Percentiles rank a stretch among this genome's conserved stretches.
Evolutionary conservation across 1,140 invertebrate species (phyloP).

Genomic region (Tribolium madens): DNA sequence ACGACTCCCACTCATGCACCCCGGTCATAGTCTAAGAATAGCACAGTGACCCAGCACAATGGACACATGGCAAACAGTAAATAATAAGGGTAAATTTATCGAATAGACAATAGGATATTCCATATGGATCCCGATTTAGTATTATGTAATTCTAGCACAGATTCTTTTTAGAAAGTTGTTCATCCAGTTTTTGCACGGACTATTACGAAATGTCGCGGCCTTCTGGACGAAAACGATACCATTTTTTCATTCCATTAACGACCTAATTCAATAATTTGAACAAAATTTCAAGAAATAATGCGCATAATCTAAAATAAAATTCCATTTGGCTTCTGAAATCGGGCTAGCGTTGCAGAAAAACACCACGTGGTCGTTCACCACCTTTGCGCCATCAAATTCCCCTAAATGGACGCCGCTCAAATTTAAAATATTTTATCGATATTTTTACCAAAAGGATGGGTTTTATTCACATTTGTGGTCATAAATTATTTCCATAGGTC

Average conservation of each 20-base stretch:
- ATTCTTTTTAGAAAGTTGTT: constrained; percentile 46
- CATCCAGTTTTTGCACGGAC: constrained; percentile 33
- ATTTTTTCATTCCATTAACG: background rate
- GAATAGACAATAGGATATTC: background rate
- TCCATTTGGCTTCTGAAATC: background rate
- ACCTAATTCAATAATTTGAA: background rate
- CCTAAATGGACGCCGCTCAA: background rate
- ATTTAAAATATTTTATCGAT: background rate
- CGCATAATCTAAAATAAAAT: background rate
- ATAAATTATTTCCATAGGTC: too few relatives aligned
- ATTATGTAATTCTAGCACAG: constrained; percentile 36
- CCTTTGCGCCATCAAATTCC: background rate
- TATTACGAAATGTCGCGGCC: constrained; percentile 35
- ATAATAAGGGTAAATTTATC: constrained; percentile 53
- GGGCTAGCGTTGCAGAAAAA: background rate
- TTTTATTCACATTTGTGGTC: too few relatives aligned
- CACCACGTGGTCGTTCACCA: constrained; percentile 16
- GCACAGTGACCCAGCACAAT: constrained; percentile 43
- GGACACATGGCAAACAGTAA: constrained; percentile 49
- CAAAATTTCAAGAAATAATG: background rate
- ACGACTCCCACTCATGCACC: constrained; percentile 52
- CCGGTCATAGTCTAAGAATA: constrained; percentile 58
- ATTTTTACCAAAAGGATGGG: too few relatives aligned
- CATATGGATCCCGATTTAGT: constrained; percentile 21
- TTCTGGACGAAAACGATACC: constrained; percentile 4